A percentile compares a stretch with the other conserved stretches of the same genome.
phyloP scores from a whole-genome alignment of 2,888 invertebrate species.

The Lasiommata megera region DNA sequence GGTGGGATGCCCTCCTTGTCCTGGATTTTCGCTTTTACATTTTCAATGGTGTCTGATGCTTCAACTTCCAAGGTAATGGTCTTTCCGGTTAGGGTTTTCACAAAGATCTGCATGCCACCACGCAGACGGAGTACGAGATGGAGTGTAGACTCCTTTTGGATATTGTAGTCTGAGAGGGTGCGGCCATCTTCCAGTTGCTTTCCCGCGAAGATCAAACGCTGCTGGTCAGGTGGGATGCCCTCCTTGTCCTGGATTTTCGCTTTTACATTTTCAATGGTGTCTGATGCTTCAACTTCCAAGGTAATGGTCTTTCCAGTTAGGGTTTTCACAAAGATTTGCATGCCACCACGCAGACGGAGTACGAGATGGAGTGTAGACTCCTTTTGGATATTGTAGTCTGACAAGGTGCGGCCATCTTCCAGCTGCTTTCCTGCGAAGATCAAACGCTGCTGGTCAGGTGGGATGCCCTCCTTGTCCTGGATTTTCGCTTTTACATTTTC shows the following conservation, averaged over 20 bases:
- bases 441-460: slow-evolving; percentile 62
- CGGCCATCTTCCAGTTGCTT: slow-evolving; percentile 57
- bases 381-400: slow-evolving; percentile 66
- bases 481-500: slow-evolving; percentile 68
- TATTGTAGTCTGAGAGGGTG: slow-evolving; percentile 49
- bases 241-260: slow-evolving; percentile 38
- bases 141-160: slow-evolving; percentile 52
- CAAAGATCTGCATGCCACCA: slow-evolving; percentile 57
- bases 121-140: slow-evolving; percentile 48
- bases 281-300: slow-evolving; percentile 45
- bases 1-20: slow-evolving; percentile 79
- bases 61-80: slow-evolving; percentile 52
- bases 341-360: slow-evolving; percentile 56
- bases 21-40: slow-evolving; percentile 67
- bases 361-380: slow-evolving; percentile 64
- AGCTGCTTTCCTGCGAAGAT: slow-evolving; percentile 67
- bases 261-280: slow-evolving; percentile 55
- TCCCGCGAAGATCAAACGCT: slow-evolving; percentile 46
- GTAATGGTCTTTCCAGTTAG: slow-evolving; percentile 53
- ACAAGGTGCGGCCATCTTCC: slow-evolving; percentile 63
- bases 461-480: slow-evolving; percentile 66
- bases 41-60: slow-evolving; percentile 63
- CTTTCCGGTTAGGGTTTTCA: slow-evolving; percentile 49
- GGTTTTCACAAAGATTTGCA: slow-evolving; percentile 45
- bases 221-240: slow-evolving; percentile 51